A percentile compares a stretch with the other conserved stretches of the same genome.
Evolutionary conservation across 2,113 vertebrate genomes (phyloP).

Genomic region (Todiramphus saurophagus): DNA sequence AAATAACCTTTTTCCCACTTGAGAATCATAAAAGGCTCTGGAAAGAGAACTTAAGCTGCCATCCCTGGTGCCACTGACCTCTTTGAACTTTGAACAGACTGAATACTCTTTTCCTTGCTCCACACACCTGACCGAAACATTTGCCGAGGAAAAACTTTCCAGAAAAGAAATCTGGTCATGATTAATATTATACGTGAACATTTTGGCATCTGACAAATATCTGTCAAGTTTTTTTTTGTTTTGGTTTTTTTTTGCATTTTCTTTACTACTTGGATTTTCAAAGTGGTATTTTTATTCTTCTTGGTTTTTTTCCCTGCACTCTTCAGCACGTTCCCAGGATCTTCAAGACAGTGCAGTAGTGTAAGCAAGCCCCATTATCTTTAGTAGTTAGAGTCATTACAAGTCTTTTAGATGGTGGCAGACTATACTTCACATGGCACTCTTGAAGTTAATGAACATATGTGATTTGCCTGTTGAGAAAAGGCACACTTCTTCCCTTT

Average conservation of each 20-base stretch:
- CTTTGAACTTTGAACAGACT: neutral
- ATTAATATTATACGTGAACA: neutral
- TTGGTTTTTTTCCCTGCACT: neutral
- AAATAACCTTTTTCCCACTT: neutral
- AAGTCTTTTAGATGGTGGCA: slow-evolving; percentile 57
- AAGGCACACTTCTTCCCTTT: slow-evolving; percentile 70
- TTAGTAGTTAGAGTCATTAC: slow-evolving; percentile 51
- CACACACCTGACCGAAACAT: neutral
- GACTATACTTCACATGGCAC: slow-evolving; percentile 62
- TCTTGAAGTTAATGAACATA: slow-evolving; percentile 72
- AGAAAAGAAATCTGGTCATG: neutral
- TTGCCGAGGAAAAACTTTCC: neutral
- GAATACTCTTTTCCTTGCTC: neutral
- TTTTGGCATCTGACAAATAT: neutral
- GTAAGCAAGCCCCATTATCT: slow-evolving; percentile 24
- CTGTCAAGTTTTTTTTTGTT: neutral
- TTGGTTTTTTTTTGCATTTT: neutral
- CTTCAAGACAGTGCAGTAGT: neutral
- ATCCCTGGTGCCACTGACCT: rapidly evolving
- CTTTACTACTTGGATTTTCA: neutral
- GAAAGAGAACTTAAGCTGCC: neutral
- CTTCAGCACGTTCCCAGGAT: neutral
- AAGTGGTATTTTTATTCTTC: neutral
- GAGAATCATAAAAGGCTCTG: neutral
- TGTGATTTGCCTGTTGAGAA: slow-evolving; percentile 69